Percentiles rank a stretch among this genome's conserved stretches.
phyloP scores from a whole-genome alignment of 2,888 invertebrate species.

The Zootermopsis nevadensis region DNA sequence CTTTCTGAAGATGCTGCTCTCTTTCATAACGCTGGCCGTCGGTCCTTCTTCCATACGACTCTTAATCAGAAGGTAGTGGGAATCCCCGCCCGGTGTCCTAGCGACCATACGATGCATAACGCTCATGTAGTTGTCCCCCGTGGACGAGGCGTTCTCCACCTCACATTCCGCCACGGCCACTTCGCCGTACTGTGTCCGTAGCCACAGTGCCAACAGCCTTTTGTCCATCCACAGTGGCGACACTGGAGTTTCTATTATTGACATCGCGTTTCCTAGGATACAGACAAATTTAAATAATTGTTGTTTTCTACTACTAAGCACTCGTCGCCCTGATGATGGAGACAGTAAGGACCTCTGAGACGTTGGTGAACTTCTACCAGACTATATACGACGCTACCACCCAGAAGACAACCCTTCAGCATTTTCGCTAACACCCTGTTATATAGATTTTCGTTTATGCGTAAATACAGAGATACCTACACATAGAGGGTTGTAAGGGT shows the following conservation, averaged over 20 bases:
- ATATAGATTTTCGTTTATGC: too few species aligned
- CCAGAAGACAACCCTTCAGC: too few species aligned
- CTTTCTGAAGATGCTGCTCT: not conserved
- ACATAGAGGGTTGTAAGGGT: too few species aligned
- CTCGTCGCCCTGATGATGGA: too few species aligned
- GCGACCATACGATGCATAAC: not conserved
- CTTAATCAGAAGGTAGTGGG: not conserved
- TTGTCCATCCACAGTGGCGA: not conserved
- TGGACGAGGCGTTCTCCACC: not conserved
- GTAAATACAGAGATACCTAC: too few species aligned
- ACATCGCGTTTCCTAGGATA: not conserved
- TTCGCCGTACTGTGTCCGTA: not conserved
- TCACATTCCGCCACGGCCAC: not conserved
- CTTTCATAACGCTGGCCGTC: not conserved
- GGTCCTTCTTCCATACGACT: not conserved
- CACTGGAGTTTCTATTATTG: not conserved
- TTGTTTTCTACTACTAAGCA: too few species aligned
- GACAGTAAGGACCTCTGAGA: too few species aligned
- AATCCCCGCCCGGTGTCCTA: not conserved
- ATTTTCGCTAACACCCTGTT: too few species aligned
- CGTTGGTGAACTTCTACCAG: too few species aligned
- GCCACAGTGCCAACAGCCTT: not conserved
- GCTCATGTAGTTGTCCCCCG: conserved; percentile 3
- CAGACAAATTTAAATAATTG: too few species aligned
- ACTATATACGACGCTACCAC: too few species aligned